Base-by-base conservation (phyloP, 2,113 vertebrate genomes). In the Kryptolebias marmoratus region DNA sequence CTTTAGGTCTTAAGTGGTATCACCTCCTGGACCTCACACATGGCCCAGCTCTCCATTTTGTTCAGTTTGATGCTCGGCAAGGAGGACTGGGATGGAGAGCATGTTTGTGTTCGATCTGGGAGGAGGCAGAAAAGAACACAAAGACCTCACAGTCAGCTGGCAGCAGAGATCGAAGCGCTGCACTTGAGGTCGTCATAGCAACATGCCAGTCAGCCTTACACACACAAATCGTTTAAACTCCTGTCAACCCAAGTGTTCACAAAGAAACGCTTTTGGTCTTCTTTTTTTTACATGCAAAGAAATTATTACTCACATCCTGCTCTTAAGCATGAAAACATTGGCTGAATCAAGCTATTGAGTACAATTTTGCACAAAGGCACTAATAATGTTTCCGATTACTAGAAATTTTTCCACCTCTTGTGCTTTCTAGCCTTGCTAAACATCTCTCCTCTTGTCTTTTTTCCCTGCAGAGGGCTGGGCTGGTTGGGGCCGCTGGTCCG, bases 401-500 rank as follows among this genome's bases (percentile, higher is more conserved):
- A 14, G n/a, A 22, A 32, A 47, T 65, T 7, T 44, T 48, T 56
- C 44, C 44, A 58, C 18, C 44, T 32, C 12, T 15, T 13, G 32
- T 0, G 36, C 1, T 68, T 80, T 67, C 18, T 44, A 70, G 18
- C 50, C 3, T 50, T 63, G 39, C 49, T 86, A 5, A 78, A 6
- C 27, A 2, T 39, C 3, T 59, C 11, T 49, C 30, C 44, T 61
- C 30, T 16, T 32, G 71, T 81, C 58, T 31, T 91, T 64, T 83
- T 74, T 50, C 73, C 54, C 31, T 79, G 66, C 93, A 98, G 98
- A 95, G 63, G 96, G 96, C 80, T 99, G 97, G 98, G 96, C 94
- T 57, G 79, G 94, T 0, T 99, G 98, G 98, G 95, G 95, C 3
- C 89, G 95, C 73, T 98, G 98, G 97, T 96, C 96, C 0, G 96